Evolutionary conservation across 2,888 invertebrate genomes (phyloP).

Genomic region (Heliconius cydno): DNA sequence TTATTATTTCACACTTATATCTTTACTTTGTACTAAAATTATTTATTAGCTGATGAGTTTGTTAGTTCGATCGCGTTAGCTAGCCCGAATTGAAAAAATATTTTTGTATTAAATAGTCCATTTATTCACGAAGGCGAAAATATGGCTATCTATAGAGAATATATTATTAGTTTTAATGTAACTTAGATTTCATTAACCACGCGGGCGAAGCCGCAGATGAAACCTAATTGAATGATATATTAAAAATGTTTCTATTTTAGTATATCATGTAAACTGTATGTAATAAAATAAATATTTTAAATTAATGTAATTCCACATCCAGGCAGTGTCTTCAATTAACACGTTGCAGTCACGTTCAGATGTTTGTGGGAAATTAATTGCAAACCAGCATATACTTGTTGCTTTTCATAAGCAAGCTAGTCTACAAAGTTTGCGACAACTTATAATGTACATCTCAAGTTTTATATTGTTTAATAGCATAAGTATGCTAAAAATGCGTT

Average conservation of each 20-base stretch:
- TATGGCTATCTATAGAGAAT: neutral
- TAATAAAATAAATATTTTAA: neutral
- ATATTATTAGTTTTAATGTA: too few species aligned
- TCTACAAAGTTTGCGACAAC: constrained; percentile 56
- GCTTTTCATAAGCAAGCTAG: constrained; percentile 50
- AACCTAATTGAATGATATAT: neutral
- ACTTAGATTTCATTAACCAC: too few species aligned
- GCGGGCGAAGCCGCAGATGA: neutral
- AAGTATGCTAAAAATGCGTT: neutral
- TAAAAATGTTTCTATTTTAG: neutral
- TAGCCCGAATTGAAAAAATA: neutral
- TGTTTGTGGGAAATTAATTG: constrained; percentile 69
- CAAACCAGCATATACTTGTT: constrained; percentile 57
- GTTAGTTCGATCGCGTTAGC: neutral
- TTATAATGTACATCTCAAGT: neutral
- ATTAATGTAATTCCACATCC: constrained; percentile 62
- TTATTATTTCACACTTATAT: neutral
- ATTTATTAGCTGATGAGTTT: neutral
- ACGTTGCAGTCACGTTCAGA: constrained; percentile 70
- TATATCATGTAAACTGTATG: neutral
- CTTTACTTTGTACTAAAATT: neutral
- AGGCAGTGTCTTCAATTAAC: constrained; percentile 67
- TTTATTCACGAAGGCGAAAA: neutral
- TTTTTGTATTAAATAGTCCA: neutral
- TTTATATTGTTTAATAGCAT: neutral